Evolutionary conservation across 1,140 invertebrate genomes (phyloP), one percentile per base, ranked within the genome.

Genomic region (Lepidotrigona ventralis): DNA sequence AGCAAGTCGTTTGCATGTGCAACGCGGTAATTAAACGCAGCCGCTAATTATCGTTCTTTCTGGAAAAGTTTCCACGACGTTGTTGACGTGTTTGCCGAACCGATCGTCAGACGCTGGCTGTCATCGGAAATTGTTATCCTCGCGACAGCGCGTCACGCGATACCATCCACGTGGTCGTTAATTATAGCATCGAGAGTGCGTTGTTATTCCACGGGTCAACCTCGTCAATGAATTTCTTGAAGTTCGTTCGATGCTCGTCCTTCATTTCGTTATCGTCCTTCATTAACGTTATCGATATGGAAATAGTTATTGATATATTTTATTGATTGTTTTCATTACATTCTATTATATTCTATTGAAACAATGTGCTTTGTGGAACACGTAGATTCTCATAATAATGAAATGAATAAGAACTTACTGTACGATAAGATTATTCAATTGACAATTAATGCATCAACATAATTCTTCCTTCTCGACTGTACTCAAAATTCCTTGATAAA

Each of bases 1-100:
- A 68, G 63, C 17, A 39, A 74, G 53, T 88, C 86, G 64, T 88
- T 87, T 88, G 84, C 86, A 88, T 83, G 76, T 60, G 72, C 71
- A 69, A 87, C 81, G 60, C 26, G 83, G 58, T 70, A 73, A 85
- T 88, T 88, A 85, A 88, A 64, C 39, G 74, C 82, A 54, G 54
- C 51, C 75, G 63, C 54, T 85, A 82, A 85, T 88, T 82, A 73
- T 51, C 70, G 64, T 51, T 68, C 71, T 64, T 63, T 83, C 54
- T 6, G 6, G 8, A 46, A n/a, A n/a, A 69, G 23, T 60, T 69
- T 77, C 76, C 66, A 56, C 63, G 56, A 56, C 63, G 56, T 58
- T 26, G 60, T 17, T 46, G 23, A 0, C 26, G 63, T 77, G 74
- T 77, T 60, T 77, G 26, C 54, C 39, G 70, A 75, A 54, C 51